A percentile compares a stretch with the other conserved stretches of the same genome.
These are phyloP conservation scores for Typhlichthys subterraneus DNA, from an alignment of 2,797 vertebrate species.

Conservation along the genomic window DNA sequence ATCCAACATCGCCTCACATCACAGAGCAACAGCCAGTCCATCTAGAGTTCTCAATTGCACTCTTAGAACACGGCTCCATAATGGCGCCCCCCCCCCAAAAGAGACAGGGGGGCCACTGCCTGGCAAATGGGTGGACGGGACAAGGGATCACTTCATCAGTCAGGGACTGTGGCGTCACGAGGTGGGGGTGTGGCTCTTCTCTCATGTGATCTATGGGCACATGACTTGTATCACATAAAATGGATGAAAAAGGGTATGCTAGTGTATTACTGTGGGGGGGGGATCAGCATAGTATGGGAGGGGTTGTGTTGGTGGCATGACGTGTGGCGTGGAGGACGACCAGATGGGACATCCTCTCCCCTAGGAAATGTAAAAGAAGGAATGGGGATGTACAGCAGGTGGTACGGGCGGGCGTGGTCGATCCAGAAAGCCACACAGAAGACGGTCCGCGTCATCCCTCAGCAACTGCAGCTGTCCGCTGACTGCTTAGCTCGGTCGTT, in stretches of 20 bases:
- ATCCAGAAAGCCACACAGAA: constrained; percentile 65
- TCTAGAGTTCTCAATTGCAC: constrained; percentile 46
- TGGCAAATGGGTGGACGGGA: constrained; percentile 27
- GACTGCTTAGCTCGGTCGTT: constrained; percentile 87
- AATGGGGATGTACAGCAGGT: constrained; percentile 36
- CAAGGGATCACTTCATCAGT: constrained; percentile 38
- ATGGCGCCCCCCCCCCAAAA: constrained; percentile 30
- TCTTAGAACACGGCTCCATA: constrained; percentile 56
- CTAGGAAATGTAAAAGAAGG: constrained; percentile 5
- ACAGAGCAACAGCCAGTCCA: constrained; percentile 50
- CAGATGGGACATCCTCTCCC: constrained; percentile 56
- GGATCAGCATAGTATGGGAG: constrained; percentile 50
- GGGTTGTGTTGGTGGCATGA: constrained; percentile 45
- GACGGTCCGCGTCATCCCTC: constrained; percentile 72
- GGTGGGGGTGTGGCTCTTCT: constrained; percentile 37
- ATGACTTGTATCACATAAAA: constrained; percentile 36
- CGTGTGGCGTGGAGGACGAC: constrained; percentile 64
- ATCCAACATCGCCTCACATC: constrained; percentile 62
- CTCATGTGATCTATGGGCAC: constrained; percentile 51
- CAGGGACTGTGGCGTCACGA: constrained; percentile 20
- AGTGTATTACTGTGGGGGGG: constrained; percentile 48
- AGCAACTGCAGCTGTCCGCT: constrained; percentile 91
- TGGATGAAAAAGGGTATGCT: constrained; percentile 23
- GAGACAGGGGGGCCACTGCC: constrained; percentile 37
- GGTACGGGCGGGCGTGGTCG: constrained; percentile 34